Evolutionary conservation across 92 coral and sea anemone genomes (phyloP).

Genomic region (Umimayanthus chanpuru): DNA sequence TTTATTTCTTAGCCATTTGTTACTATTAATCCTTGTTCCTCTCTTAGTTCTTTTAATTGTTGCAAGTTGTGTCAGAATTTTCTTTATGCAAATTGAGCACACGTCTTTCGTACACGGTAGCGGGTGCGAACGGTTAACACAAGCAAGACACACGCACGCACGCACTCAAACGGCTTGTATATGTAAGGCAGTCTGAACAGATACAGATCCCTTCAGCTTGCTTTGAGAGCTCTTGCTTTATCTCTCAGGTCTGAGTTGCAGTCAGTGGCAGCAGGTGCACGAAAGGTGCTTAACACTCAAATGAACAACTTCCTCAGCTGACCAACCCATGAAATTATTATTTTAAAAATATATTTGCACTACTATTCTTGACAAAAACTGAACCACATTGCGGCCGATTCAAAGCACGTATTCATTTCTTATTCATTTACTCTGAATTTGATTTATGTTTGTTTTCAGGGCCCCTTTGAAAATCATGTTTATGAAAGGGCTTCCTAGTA

Average conservation of each 20-base stretch:
- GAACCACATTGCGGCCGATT: constrained; percentile 1
- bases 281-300: background rate
- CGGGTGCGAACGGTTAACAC: background rate
- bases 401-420: background rate
- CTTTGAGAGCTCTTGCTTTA: background rate
- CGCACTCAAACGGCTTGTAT: background rate
- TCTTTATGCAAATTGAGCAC: no score
- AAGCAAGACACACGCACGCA: background rate
- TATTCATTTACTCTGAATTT: background rate
- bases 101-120: background rate
- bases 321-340: background rate
- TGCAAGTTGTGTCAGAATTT: background rate
- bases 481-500: no score
- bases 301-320: background rate
- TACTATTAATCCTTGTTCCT: background rate
- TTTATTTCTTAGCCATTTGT: background rate
- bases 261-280: no score
- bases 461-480: no score
- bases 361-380: background rate
- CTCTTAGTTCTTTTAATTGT: background rate
- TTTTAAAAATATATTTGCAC: background rate
- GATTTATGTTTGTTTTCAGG: background rate
- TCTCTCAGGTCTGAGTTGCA: background rate
- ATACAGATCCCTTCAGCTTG: background rate
- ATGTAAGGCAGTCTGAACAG: background rate